Evolutionary conservation across 1,140 invertebrate genomes (phyloP).

Genomic region (Caenorhabditis briggsae): DNA sequence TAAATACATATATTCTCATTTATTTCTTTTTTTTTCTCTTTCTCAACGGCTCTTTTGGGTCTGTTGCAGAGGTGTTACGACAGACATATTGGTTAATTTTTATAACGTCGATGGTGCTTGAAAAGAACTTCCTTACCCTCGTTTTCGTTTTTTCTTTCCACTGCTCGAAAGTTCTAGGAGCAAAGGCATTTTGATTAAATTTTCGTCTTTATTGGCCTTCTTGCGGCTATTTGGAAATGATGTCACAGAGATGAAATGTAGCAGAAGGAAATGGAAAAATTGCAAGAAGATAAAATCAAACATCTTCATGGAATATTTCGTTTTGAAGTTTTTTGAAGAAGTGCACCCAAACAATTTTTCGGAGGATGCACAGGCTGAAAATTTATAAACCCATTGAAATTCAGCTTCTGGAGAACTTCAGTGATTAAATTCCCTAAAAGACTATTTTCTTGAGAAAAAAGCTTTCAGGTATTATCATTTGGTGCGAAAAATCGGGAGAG

Average conservation of each 20-base stretch:
- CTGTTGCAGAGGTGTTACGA: background rate
- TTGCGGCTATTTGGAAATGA: background rate
- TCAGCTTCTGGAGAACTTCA: no score
- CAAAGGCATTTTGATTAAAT: constrained; percentile 41
- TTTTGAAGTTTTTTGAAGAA: no score
- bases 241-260: constrained; percentile 4
- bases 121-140: background rate
- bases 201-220: background rate
- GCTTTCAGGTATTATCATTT: no score
- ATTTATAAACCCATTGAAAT: no score
- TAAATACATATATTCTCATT: constrained; percentile 6
- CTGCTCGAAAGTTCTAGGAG: background rate
- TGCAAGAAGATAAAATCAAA: constrained; percentile 8
- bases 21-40: constrained; percentile 9
- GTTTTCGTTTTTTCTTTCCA: background rate
- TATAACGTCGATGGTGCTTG: no score
- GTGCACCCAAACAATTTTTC: no score
- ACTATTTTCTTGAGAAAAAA: no score
- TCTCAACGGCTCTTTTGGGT: background rate
- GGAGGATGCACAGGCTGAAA: no score
- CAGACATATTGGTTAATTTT: background rate
- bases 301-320: background rate
- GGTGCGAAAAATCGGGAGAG: no score
- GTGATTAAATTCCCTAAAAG: no score
- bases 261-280: background rate